Conservation (phyloP, 2,888 invertebrate species). For the Nomada fabriciana region DNA sequence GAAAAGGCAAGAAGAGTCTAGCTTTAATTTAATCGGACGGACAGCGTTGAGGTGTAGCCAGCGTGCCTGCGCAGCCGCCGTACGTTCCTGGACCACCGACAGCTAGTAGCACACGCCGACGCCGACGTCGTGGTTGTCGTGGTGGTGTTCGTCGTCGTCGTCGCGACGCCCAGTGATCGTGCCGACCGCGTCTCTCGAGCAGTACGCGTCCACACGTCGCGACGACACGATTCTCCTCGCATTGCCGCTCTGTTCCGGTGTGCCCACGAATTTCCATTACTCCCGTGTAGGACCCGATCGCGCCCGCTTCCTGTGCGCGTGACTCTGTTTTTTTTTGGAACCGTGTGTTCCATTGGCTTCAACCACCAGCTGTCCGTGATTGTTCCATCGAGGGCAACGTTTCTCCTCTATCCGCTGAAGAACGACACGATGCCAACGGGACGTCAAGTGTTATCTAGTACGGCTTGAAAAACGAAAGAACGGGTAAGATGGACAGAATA, state of each 20-base stretch:
- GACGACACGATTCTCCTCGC: conserved; percentile 29
- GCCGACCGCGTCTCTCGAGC: conserved; percentile 61
- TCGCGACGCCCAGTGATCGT: conserved; percentile 71
- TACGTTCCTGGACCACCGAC: conserved; percentile 61
- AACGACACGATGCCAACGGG: not conserved
- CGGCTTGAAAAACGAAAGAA: not conserved
- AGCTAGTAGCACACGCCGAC: conserved; percentile 69
- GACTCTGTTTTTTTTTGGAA: conserved; percentile 25
- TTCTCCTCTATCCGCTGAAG: not conserved
- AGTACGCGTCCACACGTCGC: conserved; percentile 69
- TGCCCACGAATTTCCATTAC: conserved; percentile 11
- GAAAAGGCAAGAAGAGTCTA: conserved; percentile 14
- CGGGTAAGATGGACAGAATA: conserved; percentile 29
- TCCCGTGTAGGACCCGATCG: not conserved
- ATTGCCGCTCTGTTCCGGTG: not conserved
- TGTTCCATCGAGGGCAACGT: not conserved
- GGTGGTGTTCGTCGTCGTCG: conserved; percentile 50
- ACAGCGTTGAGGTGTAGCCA: conserved; percentile 10
- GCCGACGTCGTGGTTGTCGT: conserved; percentile 65
- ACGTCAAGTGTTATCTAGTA: not conserved
- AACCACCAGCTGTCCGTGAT: not conserved
- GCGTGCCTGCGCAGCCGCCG: conserved; percentile 60
- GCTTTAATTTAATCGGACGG: conserved; percentile 61
- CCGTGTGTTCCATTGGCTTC: not conserved
- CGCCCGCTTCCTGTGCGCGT: conserved; percentile 36